Percentiles rank a stretch among this genome's conserved stretches.
Conservation (phyloP, 2,113 vertebrate species). For the Rhadina sibilatrix region DNA sequence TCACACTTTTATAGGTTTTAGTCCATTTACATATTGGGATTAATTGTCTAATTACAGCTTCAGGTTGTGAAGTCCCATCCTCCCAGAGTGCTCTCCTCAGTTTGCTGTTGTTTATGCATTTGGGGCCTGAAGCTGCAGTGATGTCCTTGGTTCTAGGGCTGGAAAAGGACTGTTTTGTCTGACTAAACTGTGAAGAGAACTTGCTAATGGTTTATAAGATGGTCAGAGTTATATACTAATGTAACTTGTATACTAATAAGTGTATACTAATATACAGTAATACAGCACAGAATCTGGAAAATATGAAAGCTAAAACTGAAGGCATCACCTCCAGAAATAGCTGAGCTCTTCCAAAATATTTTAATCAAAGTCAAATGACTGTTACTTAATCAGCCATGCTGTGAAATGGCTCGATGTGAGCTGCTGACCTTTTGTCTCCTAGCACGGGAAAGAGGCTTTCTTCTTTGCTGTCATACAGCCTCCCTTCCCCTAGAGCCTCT, state of each 20-base stretch:
- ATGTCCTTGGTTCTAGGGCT: neutral
- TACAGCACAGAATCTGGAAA: neutral
- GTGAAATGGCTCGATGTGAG: neutral
- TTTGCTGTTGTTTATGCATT: neutral
- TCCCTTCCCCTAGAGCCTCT: neutral
- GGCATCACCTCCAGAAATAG: neutral
- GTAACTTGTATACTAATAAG: no score
- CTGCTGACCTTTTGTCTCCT: neutral
- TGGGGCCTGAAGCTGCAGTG: neutral
- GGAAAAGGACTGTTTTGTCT: neutral
- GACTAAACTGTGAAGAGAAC: neutral
- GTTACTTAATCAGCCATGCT: neutral
- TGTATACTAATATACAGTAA: neutral
- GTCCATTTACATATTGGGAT: neutral
- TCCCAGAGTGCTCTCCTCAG: neutral
- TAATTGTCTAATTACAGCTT: neutral
- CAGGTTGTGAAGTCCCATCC: neutral
- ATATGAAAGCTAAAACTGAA: neutral
- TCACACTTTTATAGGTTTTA: neutral
- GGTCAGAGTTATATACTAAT: neutral
- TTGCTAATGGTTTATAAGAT: neutral
- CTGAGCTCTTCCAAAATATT: neutral
- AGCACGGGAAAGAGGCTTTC: neutral
- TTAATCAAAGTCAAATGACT: neutral
- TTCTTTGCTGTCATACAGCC: neutral